These are phyloP conservation scores for Dendropsophus ebraccatus DNA, from an alignment of 2,113 vertebrate species.

Conservation along the genomic window DNA sequence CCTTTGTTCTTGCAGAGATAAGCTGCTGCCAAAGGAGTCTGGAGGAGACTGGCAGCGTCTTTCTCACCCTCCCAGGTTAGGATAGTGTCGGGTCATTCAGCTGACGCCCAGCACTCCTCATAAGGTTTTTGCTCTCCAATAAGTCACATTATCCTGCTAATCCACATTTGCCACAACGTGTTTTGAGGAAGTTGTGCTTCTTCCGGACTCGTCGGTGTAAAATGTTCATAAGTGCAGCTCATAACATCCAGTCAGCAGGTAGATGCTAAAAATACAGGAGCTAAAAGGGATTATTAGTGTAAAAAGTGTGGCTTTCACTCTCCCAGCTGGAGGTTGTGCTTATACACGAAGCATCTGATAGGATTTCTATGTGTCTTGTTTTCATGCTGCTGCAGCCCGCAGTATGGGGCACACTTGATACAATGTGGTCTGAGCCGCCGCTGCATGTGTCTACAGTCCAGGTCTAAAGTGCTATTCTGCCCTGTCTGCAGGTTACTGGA, in stretches of 20 bases:
- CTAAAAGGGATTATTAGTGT: not conserved
- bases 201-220: not conserved
- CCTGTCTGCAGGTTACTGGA: not conserved
- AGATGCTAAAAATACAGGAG: not conserved
- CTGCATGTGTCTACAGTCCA: not conserved
- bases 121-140: too few species aligned
- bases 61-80: too few species aligned
- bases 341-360: not conserved
- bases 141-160: too few species aligned
- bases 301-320: constrained; percentile 4
- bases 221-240: not conserved
- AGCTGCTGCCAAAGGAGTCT: too few species aligned
- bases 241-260: not conserved
- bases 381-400: not conserved
- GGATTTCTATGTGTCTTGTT: not conserved
- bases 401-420: not conserved
- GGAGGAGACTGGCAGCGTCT: too few species aligned
- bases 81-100: too few species aligned
- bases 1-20: too few species aligned
- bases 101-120: too few species aligned
- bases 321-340: constrained; percentile 19
- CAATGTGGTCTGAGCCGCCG: not conserved
- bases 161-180: not conserved
- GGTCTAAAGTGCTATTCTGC: not conserved
- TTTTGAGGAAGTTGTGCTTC: not conserved